Percentiles rank a stretch among this genome's conserved stretches.
phyloP scores from a whole-genome alignment of 2,888 invertebrate genomes.

The Cantharis rufa region DNA sequence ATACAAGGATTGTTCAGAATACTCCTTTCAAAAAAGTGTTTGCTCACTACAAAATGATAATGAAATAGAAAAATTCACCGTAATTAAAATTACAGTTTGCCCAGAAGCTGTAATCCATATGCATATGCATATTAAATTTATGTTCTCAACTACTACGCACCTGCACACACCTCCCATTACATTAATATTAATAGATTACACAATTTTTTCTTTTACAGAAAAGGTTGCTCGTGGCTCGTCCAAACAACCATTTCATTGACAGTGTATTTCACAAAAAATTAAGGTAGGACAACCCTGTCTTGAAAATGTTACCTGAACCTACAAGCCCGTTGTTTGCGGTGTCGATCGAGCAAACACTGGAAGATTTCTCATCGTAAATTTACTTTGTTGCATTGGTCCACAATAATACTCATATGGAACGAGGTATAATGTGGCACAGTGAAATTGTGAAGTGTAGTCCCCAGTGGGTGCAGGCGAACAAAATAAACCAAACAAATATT shows the following conservation, averaged over 20 bases:
- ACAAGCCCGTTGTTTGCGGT: constrained; percentile 41
- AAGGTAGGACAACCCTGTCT: constrained; percentile 40
- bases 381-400: constrained; percentile 34
- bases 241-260: constrained; percentile 21
- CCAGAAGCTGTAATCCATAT: constrained; percentile 24
- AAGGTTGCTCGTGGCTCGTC: constrained; percentile 9
- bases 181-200: constrained; percentile 1
- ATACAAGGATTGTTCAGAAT: background rate
- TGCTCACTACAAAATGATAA: background rate
- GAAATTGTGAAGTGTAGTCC: constrained; percentile 47
- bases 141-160: background rate
- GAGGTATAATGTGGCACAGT: constrained; percentile 43
- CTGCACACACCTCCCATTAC: background rate
- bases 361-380: constrained; percentile 17
- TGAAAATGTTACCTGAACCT: constrained; percentile 51
- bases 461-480: constrained; percentile 46
- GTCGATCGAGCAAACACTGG: constrained; percentile 35
- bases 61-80: background rate
- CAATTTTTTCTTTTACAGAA: constrained; percentile 4
- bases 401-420: constrained; percentile 45
- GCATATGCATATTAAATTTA: constrained; percentile 10
- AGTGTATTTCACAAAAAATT: constrained; percentile 35
- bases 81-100: background rate
- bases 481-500: constrained; percentile 15
- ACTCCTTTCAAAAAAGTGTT: background rate